Conservation (phyloP, 2,113 vertebrate genomes). For the Taurulus bubalis region DNA sequence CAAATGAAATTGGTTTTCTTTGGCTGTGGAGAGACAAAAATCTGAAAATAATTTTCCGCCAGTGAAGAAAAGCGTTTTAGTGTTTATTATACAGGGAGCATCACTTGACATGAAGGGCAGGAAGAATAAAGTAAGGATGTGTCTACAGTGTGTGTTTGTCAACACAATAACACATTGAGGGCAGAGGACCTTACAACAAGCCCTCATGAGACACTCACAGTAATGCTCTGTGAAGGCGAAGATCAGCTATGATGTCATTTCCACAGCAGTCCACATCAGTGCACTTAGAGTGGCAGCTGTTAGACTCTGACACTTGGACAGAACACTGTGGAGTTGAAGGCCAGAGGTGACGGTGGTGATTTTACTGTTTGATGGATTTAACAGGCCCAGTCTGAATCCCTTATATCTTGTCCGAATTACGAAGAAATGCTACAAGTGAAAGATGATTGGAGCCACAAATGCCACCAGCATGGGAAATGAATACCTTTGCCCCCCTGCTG, state of each 20-base stretch:
- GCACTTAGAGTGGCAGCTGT: constrained; percentile 1
- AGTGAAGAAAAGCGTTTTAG: constrained; percentile 45
- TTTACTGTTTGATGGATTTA: constrained; percentile 17
- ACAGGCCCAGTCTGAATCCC: constrained; percentile 10
- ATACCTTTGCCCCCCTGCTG: constrained; percentile 48
- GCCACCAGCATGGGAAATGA: constrained; percentile 41
- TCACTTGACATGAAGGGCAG: constrained; percentile 47
- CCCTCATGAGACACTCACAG: constrained; percentile 3
- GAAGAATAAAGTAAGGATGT: constrained; percentile 51
- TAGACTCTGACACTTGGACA: background rate
- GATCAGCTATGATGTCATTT: background rate
- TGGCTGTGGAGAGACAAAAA: constrained; percentile 57
- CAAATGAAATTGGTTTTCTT: constrained; percentile 76
- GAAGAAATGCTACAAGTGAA: constrained; percentile 33
- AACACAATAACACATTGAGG: constrained; percentile 32
- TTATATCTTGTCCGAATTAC: constrained; percentile 43
- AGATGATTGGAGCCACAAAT: constrained; percentile 58
- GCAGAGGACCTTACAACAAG: constrained; percentile 8
- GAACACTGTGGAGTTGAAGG: constrained; percentile 8
- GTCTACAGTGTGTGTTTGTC: constrained; percentile 19
- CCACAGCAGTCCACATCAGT: constrained; percentile 7
- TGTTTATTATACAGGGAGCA: constrained; percentile 64
- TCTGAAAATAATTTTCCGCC: constrained; percentile 57
- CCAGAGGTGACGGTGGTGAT: constrained; percentile 18
- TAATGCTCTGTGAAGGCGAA: constrained; percentile 1